A percentile compares a stretch with the other conserved stretches of the same genome.
Conservation (phyloP, 2,113 vertebrate species). For the Ivindomyrus marchei region DNA sequence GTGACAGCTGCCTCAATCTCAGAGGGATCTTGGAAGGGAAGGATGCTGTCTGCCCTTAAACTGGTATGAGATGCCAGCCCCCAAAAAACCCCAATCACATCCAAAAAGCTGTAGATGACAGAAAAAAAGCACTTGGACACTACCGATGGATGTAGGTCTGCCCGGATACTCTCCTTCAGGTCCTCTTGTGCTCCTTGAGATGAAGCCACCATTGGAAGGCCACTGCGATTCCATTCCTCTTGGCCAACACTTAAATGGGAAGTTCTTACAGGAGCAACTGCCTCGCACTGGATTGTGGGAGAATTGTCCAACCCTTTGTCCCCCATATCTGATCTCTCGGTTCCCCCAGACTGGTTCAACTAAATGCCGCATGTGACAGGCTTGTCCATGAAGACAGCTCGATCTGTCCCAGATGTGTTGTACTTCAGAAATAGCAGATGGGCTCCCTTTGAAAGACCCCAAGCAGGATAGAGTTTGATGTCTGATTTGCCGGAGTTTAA, state of each 20-base stretch:
- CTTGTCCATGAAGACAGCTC: neutral
- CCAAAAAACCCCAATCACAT: neutral
- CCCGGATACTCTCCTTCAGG: neutral
- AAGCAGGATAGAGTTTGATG: conserved; percentile 4
- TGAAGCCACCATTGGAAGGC: neutral
- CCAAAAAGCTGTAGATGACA: neutral
- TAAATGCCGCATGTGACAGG: neutral
- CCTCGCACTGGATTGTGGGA: neutral
- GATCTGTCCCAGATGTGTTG: neutral
- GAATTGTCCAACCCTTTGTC: neutral
- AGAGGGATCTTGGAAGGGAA: neutral
- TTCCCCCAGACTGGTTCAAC: neutral
- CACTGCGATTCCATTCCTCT: conserved; percentile 13
- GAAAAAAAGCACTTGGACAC: neutral
- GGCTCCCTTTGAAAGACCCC: neutral
- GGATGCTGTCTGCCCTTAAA: conserved; percentile 1
- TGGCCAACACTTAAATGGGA: neutral
- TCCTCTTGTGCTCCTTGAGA: neutral
- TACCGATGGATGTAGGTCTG: neutral
- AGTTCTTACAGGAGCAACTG: neutral
- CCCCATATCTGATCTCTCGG: neutral
- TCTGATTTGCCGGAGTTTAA: conserved; percentile 13
- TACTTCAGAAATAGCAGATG: neutral
- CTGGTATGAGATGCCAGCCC: neutral
- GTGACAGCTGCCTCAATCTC: neutral